Conservation (phyloP, 2,797 vertebrate genomes). For the Xyrichtys novacula region DNA sequence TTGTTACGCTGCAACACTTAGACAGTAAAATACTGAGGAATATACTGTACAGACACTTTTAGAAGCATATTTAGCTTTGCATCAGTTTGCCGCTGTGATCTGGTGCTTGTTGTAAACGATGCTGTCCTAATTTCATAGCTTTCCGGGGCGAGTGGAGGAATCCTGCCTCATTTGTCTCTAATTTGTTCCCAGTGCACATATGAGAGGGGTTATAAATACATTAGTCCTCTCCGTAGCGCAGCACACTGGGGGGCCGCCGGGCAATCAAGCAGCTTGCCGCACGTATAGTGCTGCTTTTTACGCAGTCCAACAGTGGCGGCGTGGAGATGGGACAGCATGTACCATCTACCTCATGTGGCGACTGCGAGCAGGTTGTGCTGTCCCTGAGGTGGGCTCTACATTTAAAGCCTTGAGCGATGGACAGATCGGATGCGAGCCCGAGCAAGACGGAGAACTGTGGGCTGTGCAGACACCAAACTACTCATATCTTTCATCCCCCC, state of each 20-base stretch:
- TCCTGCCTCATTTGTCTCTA: slow-evolving; percentile 77
- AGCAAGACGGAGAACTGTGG: slow-evolving; percentile 39
- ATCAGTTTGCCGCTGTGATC: slow-evolving; percentile 65
- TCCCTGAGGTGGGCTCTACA: slow-evolving; percentile 55
- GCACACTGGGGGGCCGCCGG: slow-evolving; percentile 57
- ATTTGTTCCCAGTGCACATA: slow-evolving; percentile 78
- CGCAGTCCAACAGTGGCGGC: slow-evolving; percentile 29
- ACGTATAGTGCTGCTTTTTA: slow-evolving; percentile 42
- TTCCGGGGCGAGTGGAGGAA: slow-evolving; percentile 64
- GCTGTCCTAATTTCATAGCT: slow-evolving; percentile 72
- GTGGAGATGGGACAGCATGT: slow-evolving; percentile 41
- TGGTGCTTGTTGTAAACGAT: slow-evolving; percentile 61
- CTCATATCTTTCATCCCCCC: slow-evolving; percentile 63
- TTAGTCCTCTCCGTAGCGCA: slow-evolving; percentile 64
- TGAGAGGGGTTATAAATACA: slow-evolving; percentile 79
- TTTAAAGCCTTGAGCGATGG: slow-evolving; percentile 55
- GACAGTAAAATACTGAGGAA: slow-evolving; percentile 22
- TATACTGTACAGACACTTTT: slow-evolving; percentile 39
- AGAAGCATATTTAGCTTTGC: slow-evolving; percentile 64
- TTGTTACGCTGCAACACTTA: slow-evolving; percentile 24
- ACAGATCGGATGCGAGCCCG: slow-evolving; percentile 46
- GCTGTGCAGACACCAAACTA: slow-evolving; percentile 49
- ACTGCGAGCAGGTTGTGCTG: slow-evolving; percentile 51
- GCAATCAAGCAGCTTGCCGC: slow-evolving; percentile 60
- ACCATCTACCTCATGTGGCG: slow-evolving; percentile 50